phyloP scores from a whole-genome alignment of 2,888 invertebrate genomes.

The Temnothorax rugatulus region DNA sequence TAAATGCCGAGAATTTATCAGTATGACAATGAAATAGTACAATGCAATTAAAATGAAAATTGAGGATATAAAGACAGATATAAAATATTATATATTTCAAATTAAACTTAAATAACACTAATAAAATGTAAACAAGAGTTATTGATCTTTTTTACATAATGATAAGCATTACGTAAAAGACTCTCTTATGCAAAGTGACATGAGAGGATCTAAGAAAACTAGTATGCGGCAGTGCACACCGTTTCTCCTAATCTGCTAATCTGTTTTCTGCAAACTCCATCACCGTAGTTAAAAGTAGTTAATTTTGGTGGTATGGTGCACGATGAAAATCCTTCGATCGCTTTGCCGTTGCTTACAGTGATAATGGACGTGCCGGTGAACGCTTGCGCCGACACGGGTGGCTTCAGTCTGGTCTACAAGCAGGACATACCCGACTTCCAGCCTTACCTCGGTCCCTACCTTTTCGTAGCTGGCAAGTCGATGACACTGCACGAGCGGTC shows the following conservation, averaged over 20 bases:
- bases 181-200: not conserved
- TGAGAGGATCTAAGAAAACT: not conserved
- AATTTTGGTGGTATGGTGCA: constrained; percentile 14
- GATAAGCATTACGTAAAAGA: not conserved
- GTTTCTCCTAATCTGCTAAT: constrained; percentile 28
- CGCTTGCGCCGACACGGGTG: constrained; percentile 92
- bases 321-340: constrained; percentile 33
- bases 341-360: constrained; percentile 87
- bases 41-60: not conserved
- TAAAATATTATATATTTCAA: not conserved
- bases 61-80: not conserved
- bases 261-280: constrained; percentile 41
- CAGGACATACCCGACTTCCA: constrained; percentile 91
- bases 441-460: constrained; percentile 91
- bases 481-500: constrained; percentile 71
- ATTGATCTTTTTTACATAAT: not conserved
- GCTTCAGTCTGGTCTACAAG: constrained; percentile 92
- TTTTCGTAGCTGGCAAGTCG: constrained; percentile 89
- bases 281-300: constrained; percentile 30
- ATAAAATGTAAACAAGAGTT: not conserved
- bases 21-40: not conserved
- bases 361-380: constrained; percentile 91
- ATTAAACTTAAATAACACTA: not conserved
- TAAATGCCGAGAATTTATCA: constrained; percentile 4
- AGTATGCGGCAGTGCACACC: not conserved